Conservation (phyloP, 2,113 vertebrate genomes). For the Gymnogyps californianus region DNA sequence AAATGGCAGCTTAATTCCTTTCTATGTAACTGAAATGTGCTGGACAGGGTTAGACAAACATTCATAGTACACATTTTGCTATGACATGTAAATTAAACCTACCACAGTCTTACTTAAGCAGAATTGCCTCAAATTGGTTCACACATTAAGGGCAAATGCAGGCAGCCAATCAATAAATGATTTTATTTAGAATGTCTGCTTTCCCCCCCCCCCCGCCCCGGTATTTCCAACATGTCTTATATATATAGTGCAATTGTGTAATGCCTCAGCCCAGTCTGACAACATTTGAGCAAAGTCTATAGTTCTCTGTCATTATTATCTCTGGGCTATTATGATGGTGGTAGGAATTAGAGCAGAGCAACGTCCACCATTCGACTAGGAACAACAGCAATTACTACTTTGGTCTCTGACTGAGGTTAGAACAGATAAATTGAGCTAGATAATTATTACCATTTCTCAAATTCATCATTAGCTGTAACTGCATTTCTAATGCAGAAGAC, state of each 20-base stretch:
- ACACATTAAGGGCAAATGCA: neutral
- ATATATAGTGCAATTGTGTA: neutral
- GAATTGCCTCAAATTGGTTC: neutral
- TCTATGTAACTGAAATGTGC: neutral
- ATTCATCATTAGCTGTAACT: conserved; percentile 32
- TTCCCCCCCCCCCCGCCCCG: too few relatives aligned
- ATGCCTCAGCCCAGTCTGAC: neutral
- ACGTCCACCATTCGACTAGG: neutral
- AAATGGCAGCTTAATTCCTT: neutral
- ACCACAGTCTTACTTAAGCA: neutral
- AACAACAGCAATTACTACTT: conserved; percentile 58
- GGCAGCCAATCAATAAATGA: neutral
- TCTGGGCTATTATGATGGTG: conserved; percentile 14
- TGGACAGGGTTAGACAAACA: neutral
- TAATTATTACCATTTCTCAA: conserved; percentile 60
- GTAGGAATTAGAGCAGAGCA: conserved; percentile 38
- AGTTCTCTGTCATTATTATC: conserved; percentile 50
- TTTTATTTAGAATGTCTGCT: neutral
- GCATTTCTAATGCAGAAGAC: conserved; percentile 22
- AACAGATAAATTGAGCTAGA: conserved; percentile 55
- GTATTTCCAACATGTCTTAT: neutral
- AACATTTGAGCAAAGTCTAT: neutral
- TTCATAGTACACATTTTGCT: neutral
- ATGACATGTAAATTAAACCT: neutral
- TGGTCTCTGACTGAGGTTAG: conserved; percentile 43